Base-by-base conservation (phyloP, 2,797 vertebrate genomes). In the Chiroxiphia lanceolata region DNA sequence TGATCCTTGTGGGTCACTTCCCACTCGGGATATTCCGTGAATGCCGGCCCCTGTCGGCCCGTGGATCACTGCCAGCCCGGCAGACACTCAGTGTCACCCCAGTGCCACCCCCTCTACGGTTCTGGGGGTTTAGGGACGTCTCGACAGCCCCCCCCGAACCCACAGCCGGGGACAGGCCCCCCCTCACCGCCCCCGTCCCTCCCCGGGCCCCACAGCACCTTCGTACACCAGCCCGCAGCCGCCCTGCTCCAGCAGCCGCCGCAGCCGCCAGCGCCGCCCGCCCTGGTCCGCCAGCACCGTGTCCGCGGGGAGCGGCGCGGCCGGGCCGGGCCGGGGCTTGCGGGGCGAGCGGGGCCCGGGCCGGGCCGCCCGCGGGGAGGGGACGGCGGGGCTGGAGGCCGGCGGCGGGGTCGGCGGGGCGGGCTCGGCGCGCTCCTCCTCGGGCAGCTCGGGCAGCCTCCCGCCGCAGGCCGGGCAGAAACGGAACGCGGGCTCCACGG, bases 381-480 rank as follows among this genome's bases (percentile, higher is more conserved):
- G 16, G 22, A 31, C 36, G 10, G n/a, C 25, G 19, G 78, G 63
- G 29, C 63, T 44, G 11, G 4, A 29, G n/a, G 18, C 19, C 15
- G 6, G 48, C 17, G 29, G 29, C 9, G 57, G 60, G 50, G 78
- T 25, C 8, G 11, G 8, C 36, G 36, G 36, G 36, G 36, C 36
- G n/a, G 7, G 45, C 48, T 26, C 79, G 53, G 90, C 67, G 15
- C 71, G 80, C 31, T 96, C 92, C 31, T 18, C 23, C 31, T 18
- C 22, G 26, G 11, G 72, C 27, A 22, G 45, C n/a, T 64, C 23
- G 63, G 98, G 98, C 54, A 99, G 94, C 91, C 96, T 97, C 44
- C 96, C 95, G 17, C 99, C 99, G 53, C 99, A 99, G 4, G 97
- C 97, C 2, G 99, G 99, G 95, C 99, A 99, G 90, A 99, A 99